A percentile compares a stretch with the other conserved stretches of the same genome.
phyloP scores from a whole-genome alignment of 2,888 invertebrate species.

The Amblyteles armatorius region DNA sequence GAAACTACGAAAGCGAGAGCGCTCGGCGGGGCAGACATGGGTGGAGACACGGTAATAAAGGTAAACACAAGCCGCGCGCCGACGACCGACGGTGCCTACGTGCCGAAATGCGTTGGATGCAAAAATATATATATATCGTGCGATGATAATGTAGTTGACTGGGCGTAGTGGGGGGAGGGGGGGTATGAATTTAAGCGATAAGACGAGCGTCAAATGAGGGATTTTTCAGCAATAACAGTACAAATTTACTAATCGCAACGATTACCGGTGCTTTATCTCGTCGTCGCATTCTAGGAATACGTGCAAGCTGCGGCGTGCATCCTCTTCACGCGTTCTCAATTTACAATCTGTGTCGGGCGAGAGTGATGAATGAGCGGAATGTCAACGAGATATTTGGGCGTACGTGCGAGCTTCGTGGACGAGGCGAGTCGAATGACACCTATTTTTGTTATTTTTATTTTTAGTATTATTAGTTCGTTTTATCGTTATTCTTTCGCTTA shows the following conservation, averaged over 20 bases:
- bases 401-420: not conserved
- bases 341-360: constrained; percentile 10
- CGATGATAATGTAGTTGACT: not conserved
- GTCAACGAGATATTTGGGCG: not conserved
- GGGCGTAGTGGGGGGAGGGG: not conserved
- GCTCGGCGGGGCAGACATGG: not conserved
- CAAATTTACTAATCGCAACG: not conserved
- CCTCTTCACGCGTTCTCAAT: constrained; percentile 10
- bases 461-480: not conserved
- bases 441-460: not conserved
- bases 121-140: not conserved
- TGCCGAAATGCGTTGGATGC: constrained; percentile 22
- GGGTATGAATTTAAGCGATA: constrained; percentile 9
- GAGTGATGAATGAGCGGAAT: constrained; percentile 5
- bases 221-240: not conserved
- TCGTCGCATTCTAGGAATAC: constrained; percentile 8
- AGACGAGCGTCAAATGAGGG: not conserved
- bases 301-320: constrained; percentile 22
- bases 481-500: not conserved
- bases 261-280: constrained; percentile 19
- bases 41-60: not conserved
- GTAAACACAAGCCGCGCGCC: constrained; percentile 1
- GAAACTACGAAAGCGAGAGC: not conserved
- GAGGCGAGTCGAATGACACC: not conserved
- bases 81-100: not conserved